Base-by-base conservation (phyloP, 1,140 invertebrate genomes). In the Drosophila guanche region DNA sequence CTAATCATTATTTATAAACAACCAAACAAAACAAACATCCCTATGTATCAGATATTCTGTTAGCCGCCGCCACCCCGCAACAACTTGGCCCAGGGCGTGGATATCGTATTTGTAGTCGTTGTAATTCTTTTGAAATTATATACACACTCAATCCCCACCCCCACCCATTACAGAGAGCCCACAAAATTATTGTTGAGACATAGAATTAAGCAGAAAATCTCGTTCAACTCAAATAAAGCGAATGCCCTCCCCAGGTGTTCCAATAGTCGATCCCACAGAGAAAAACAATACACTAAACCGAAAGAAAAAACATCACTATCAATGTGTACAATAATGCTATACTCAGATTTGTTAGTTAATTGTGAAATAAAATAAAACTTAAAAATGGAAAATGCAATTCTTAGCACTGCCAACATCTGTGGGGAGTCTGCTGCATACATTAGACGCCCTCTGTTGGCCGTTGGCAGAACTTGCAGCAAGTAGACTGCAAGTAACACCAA, bases 1-100 rank as follows among this genome's bases (percentile, higher is more conserved):
- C 65, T 73, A 75, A 62, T 81, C 68, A 81, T 80, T 80, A 85
- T 84, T 83, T 84, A 84, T 84, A 83, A 54, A 76, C 54, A 47
- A 67, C 12, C 27, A 37, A 70, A 22, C 16, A 20, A 50, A 54
- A 53, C 42, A 66, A 55, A 58, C 37, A 37, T 65, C 33, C 53
- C 33, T 42, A 61, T 74, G 52, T 72, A 54, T 41, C 52, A 60
- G 55, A 46, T 50, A 27, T 45, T 41, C 27, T 41, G 40, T 10
- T 29, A 51, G 29, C 22, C 29, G 3, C 10, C 41, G 29, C 22
- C 29, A 3, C 14, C 41, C 29, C 8, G 2, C 29, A 33, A 45
- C 37, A 33, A 14, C 47, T 68, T 61, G 58, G 51, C 33, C 5
- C 10, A 12, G 16, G 16, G 33, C 33, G 33, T 37, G 33, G 56